Evolutionary conservation across 2,888 invertebrate species (phyloP).

Genomic region (Meiosimyza decipiens): DNA sequence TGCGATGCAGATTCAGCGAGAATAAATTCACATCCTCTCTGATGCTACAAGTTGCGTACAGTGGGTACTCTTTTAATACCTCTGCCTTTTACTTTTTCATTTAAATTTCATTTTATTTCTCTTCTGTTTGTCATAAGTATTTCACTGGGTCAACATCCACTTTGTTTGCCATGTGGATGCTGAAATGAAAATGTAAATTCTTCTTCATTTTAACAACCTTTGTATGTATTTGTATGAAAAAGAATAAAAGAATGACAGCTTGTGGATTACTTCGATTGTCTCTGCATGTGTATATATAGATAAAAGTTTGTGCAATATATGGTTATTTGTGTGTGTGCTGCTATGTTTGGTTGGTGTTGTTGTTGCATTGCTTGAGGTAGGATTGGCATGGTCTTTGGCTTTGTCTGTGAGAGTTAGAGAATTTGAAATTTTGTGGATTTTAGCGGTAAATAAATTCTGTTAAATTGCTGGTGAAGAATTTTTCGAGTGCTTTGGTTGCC

Average conservation of each 20-base stretch:
- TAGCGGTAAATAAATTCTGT: conserved; percentile 11
- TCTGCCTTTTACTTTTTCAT: conserved; percentile 28
- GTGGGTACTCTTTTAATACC: neutral
- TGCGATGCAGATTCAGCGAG: conserved; percentile 24
- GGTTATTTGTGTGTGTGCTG: neutral
- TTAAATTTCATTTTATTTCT: conserved; percentile 10
- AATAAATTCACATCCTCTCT: neutral
- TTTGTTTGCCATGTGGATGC: conserved; percentile 45
- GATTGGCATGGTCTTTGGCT: neutral
- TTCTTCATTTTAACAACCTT: neutral
- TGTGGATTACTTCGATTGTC: conserved; percentile 24
- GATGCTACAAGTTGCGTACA: conserved; percentile 31
- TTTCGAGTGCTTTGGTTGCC: neutral
- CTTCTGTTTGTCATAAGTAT: conserved; percentile 47
- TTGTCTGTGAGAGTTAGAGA: neutral
- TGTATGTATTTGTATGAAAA: conserved; percentile 2
- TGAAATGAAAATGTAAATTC: too few relatives aligned
- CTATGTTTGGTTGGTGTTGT: conserved; percentile 11
- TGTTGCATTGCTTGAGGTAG: neutral
- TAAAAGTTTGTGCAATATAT: neutral
- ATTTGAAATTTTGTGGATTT: conserved; percentile 10
- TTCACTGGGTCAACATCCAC: conserved; percentile 60
- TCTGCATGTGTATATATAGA: neutral
- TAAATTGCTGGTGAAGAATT: conserved; percentile 20
- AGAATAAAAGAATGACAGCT: conserved; percentile 8